These are phyloP conservation scores for Drosophila orena DNA, from an alignment of 1,140 invertebrate species.

Conservation along the genomic window DNA sequence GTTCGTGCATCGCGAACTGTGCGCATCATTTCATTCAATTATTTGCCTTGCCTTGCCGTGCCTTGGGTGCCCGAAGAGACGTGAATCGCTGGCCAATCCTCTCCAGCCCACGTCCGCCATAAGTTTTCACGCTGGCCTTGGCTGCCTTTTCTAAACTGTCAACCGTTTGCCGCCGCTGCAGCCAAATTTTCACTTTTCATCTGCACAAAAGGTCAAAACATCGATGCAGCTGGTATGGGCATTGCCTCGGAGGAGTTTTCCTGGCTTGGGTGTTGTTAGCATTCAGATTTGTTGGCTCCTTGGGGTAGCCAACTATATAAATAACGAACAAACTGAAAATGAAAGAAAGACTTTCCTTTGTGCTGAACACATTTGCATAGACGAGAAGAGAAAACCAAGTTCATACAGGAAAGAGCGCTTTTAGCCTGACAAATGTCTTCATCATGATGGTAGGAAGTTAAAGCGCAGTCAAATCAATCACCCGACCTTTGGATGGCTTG, in stretches of 20 bases:
- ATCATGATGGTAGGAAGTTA: conserved; percentile 31
- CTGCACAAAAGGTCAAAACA: conserved; percentile 63
- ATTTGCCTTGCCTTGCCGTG: conserved; percentile 32
- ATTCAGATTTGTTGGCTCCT: conserved; percentile 71
- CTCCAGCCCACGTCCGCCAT: conserved; percentile 29
- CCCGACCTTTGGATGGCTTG: conserved; percentile 18
- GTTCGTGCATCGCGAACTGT: conserved; percentile 30
- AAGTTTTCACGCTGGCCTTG: conserved; percentile 56
- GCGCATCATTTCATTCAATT: conserved; percentile 62
- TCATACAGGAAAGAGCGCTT: conserved; percentile 9
- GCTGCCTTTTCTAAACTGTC: conserved; percentile 78
- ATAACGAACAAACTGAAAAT: conserved; percentile 4
- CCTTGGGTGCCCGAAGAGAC: conserved; percentile 30
- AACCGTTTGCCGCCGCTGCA: conserved; percentile 43
- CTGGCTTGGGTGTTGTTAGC: conserved; percentile 54
- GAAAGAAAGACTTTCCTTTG: conserved; percentile 48
- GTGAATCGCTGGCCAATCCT: conserved; percentile 58
- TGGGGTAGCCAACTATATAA: conserved; percentile 32
- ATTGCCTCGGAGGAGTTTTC: conserved; percentile 7
- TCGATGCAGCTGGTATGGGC: conserved; percentile 37
- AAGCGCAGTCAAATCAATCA: conserved; percentile 32
- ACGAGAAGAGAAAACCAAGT: conserved; percentile 31
- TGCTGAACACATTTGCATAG: conserved; percentile 37
- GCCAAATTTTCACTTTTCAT: conserved; percentile 79
- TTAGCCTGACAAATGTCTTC: conserved; percentile 26